A percentile compares a stretch with the other conserved stretches of the same genome.
phyloP scores from a whole-genome alignment of 2,113 vertebrate genomes.

The Ictalurus punctatus region DNA sequence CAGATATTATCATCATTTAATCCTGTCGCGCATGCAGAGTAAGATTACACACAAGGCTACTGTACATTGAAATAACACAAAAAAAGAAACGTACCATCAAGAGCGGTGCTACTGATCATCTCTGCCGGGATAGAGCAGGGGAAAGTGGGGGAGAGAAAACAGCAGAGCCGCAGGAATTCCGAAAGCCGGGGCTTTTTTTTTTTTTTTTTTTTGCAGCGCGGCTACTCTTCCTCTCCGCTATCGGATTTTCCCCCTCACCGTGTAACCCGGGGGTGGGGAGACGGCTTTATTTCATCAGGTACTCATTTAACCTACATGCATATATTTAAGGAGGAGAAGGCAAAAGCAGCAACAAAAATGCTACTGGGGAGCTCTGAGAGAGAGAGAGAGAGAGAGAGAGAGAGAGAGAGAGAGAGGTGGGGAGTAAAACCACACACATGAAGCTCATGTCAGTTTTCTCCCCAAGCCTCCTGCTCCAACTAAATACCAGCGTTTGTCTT shows the following conservation, averaged over 20 bases:
- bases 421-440: constrained; percentile 77
- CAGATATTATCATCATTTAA: constrained; percentile 1
- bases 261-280: constrained; percentile 1
- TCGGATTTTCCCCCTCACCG: constrained; percentile 85
- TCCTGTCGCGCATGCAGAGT: neutral
- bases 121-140: constrained; percentile 82
- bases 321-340: constrained; percentile 82
- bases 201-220: constrained; percentile 74
- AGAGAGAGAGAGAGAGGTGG: constrained; percentile 32
- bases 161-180: constrained; percentile 98
- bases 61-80: constrained; percentile 31
- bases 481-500: constrained; percentile 75
- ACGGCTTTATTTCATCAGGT: constrained; percentile 26
- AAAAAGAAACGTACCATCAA: constrained; percentile 97
- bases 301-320: constrained; percentile 91
- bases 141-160: constrained; percentile 46
- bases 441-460: constrained; percentile 90
- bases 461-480: constrained; percentile 79
- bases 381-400: constrained; percentile 36
- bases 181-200: constrained; percentile 86
- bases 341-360: constrained; percentile 75
- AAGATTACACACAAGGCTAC: neutral
- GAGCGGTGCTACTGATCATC: constrained; percentile 99
- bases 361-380: constrained; percentile 74
- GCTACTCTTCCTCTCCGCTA: constrained; percentile 92